Base-by-base conservation (phyloP, 2,888 invertebrate genomes). In the Drosophila histrio region DNA sequence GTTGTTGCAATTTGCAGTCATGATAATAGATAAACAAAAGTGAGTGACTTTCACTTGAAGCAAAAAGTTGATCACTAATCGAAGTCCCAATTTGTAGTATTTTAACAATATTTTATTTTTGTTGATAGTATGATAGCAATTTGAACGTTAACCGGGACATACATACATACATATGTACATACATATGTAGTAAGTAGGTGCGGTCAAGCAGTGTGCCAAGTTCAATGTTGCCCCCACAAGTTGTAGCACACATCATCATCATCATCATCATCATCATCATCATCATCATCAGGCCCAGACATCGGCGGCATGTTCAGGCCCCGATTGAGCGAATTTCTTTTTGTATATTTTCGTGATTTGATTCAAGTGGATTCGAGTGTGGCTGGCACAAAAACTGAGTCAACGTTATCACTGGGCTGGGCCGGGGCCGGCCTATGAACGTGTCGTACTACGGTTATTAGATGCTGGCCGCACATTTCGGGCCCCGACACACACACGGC, bases 241-340 rank as follows among this genome's bases (percentile, higher is more conserved):
- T 28, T 39, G 21, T 28, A 39, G 41, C 39, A 28, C 9, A 13
- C 9, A 43, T n/a, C n/a, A n/a, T n/a, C n/a, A n/a, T n/a, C n/a
- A n/a, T n/a, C n/a, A n/a, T n/a, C n/a, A n/a, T n/a, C n/a, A n/a
- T n/a, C n/a, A n/a, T n/a, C n/a, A n/a, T n/a, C n/a, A n/a, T n/a
- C n/a, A n/a, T n/a, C 43, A 24, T n/a, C 17, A 17, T 22, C 32
- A 24, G 34, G 50, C 26, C 38, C 64, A 79, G 82, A 75, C 82
- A 61, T 39, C 36, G 41, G 38, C 54, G 57, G 83, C 87, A 85
- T 87, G 88, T 49, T 88, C 87, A 83, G 83, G 83, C 88, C 83
- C 83, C 83, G 83, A 88, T 86, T 86, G 83, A 68, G 66, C 50
- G 54, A 54, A 50, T 57, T 52, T 70, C 46, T 71, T 52, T 46